Conservation (phyloP, 1,140 invertebrate species). For the Lycorma delicatula region DNA sequence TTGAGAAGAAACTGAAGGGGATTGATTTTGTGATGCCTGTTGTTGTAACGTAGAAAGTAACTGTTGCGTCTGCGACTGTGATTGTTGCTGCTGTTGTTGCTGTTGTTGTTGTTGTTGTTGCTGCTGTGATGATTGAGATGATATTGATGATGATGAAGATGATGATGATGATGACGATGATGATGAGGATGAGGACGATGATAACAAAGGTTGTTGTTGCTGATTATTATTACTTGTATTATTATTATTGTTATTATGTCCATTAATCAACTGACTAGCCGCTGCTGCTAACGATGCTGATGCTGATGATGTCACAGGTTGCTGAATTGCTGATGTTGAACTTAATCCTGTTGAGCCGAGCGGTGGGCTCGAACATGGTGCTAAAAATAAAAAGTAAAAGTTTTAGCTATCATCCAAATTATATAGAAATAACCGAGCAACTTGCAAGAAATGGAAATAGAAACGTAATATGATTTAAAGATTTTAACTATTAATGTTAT, state of each 20-base stretch:
- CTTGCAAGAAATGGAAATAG: no score
- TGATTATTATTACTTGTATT: not conserved
- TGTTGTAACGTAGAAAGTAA: conserved; percentile 22
- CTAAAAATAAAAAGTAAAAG: no score
- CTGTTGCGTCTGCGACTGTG: conserved; percentile 18
- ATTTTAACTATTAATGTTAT: no score
- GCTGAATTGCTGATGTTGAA: conserved; percentile 19
- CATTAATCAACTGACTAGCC: not conserved
- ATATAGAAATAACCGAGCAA: no score
- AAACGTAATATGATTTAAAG: no score
- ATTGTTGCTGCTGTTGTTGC: conserved; percentile 20
- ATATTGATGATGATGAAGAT: not conserved
- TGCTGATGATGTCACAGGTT: not conserved
- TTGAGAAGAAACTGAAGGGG: no score
- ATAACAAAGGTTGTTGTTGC: not conserved
- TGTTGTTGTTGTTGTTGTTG: conserved; percentile 19
- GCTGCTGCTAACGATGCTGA: not conserved
- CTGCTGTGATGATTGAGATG: not conserved
- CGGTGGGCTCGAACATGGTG: conserved; percentile 8
- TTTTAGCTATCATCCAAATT: no score
- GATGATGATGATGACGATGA: not conserved
- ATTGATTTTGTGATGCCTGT: no score
- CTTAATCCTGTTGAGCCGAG: not conserved
- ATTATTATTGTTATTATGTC: not conserved
- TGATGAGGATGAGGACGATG: not conserved